phyloP scores from a whole-genome alignment of 2,113 vertebrate species.

The Lamprotornis superbus region DNA sequence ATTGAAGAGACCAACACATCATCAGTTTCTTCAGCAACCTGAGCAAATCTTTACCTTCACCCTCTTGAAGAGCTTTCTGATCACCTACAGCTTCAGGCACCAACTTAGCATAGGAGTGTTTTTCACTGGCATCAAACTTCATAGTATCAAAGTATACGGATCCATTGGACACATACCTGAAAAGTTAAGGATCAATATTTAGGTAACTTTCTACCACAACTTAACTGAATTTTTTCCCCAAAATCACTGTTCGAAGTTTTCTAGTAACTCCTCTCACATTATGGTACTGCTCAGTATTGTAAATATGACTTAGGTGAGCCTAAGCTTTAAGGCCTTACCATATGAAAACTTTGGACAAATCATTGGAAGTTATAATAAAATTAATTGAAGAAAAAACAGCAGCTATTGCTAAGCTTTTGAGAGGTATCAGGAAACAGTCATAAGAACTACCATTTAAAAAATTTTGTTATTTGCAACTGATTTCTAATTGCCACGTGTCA shows the following conservation, averaged over 20 bases:
- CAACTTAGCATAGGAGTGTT: constrained; percentile 93
- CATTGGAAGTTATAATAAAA: neutral
- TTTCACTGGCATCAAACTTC: constrained; percentile 83
- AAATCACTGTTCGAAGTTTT: neutral
- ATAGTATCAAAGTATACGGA: constrained; percentile 94
- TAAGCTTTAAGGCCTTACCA: neutral
- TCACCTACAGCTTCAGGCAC: constrained; percentile 97
- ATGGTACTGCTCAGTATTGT: neutral
- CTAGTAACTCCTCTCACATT: neutral
- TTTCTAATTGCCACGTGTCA: neutral
- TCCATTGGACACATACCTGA: constrained; percentile 92
- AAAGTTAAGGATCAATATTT: neutral
- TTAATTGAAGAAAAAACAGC: neutral
- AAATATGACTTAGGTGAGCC: neutral
- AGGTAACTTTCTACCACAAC: neutral
- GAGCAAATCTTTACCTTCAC: constrained; percentile 84
- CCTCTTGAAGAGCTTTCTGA: constrained; percentile 93
- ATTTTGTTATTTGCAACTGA: neutral
- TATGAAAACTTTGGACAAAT: neutral
- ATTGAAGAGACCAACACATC: neutral
- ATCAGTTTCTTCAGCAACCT: neutral
- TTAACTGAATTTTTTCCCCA: neutral
- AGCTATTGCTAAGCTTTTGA: neutral
- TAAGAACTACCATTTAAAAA: neutral
- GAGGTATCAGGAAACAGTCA: neutral